phyloP scores from a whole-genome alignment of 2,888 invertebrate species.

The Rhabditophanes sp. region DNA sequence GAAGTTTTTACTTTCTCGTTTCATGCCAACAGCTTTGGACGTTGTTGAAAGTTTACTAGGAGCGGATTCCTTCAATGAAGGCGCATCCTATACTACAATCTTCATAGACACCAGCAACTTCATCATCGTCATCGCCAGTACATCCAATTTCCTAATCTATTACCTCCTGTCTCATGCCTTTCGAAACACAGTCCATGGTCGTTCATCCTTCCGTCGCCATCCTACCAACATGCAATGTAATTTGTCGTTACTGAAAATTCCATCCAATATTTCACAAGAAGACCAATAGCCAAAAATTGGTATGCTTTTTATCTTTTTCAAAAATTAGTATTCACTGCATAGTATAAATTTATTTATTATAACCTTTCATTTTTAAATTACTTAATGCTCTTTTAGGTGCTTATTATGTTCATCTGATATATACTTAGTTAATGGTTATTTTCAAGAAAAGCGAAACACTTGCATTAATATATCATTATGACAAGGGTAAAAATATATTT shows the following conservation, averaged over 20 bases:
- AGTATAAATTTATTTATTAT: background rate
- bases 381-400: too few species aligned
- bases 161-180: conserved; percentile 16
- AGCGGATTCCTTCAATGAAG: conserved; percentile 8
- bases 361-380: background rate
- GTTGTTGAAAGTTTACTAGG: conserved; percentile 17
- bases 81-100: conserved; percentile 10
- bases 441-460: too few species aligned
- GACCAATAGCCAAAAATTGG: background rate
- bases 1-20: conserved; percentile 18
- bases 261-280: background rate
- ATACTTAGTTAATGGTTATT: too few species aligned
- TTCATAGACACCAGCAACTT: conserved; percentile 17
- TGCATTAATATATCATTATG: too few species aligned
- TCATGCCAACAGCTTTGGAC: conserved; percentile 18
- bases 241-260: background rate
- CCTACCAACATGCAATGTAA: background rate
- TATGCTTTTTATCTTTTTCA: background rate
- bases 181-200: conserved; percentile 7
- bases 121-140: conserved; percentile 11
- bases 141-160: conserved; percentile 18
- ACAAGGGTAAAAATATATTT: too few species aligned
- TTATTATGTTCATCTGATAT: too few species aligned
- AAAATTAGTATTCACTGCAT: background rate
- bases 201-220: too few species aligned